A percentile compares a stretch with the other conserved stretches of the same genome.
Conservation (phyloP, 2,797 vertebrate genomes). For the Hippopotamyrus pictus region DNA sequence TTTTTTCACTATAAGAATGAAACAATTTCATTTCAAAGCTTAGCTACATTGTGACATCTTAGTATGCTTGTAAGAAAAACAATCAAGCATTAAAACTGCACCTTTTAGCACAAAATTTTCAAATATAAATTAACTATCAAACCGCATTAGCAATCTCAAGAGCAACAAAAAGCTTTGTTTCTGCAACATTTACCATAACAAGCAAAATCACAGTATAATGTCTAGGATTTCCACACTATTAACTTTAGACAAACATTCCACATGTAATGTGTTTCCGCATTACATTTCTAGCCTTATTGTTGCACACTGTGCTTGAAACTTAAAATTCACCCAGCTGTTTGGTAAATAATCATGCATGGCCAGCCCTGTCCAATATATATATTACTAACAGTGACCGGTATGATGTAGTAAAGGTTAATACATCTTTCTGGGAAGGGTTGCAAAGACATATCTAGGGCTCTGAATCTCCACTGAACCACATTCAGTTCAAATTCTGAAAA, state of each 20-base stretch:
- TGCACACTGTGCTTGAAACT: neutral
- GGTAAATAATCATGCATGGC: neutral
- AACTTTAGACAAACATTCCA: neutral
- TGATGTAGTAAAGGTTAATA: neutral
- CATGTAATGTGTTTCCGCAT: neutral
- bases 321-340: neutral
- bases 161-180: neutral
- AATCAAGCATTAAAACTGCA: neutral
- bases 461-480: neutral
- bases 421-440: neutral
- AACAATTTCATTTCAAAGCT: neutral
- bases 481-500: neutral
- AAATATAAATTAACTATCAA: neutral
- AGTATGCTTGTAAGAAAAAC: neutral
- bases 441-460: neutral
- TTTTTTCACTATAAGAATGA: neutral
- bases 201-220: neutral
- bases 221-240: neutral
- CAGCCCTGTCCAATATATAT: neutral
- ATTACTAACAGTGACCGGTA: neutral
- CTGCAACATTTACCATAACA: neutral
- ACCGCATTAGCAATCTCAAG: neutral
- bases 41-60: neutral
- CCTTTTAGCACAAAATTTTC: neutral
- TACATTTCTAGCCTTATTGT: neutral